These are phyloP conservation scores for Eira barbara DNA, from an alignment of 2,113 vertebrate species.

Conservation along the genomic window DNA sequence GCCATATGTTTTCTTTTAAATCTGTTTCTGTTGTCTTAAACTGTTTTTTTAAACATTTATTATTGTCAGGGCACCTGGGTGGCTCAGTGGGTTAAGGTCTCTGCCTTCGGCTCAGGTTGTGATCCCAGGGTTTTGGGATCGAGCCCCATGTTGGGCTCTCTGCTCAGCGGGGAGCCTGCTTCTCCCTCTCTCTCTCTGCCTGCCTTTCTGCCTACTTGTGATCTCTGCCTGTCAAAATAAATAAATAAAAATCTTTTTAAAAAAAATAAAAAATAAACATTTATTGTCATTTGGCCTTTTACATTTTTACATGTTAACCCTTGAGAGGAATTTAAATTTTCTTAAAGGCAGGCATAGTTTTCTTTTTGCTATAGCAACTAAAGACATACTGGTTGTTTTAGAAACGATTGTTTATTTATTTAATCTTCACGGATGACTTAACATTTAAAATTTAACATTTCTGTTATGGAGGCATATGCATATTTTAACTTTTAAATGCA, in stretches of 20 bases:
- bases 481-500: conserved; percentile 23
- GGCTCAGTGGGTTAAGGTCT: no score
- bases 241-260: no score
- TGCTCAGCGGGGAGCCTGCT: no score
- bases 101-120: no score
- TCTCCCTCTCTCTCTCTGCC: no score
- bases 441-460: conserved; percentile 17
- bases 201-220: no score
- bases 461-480: background rate
- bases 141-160: no score
- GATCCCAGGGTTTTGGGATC: no score
- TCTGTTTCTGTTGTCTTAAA: no score
- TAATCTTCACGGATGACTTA: background rate
- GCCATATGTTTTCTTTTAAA: no score
- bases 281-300: background rate
- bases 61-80: background rate
- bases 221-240: no score
- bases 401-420: background rate
- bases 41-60: no score
- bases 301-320: background rate
- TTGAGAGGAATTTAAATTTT: conserved; percentile 13
- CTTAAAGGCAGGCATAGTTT: background rate
- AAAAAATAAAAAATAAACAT: background rate
- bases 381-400: background rate
- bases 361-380: background rate